A percentile compares a stretch with the other conserved stretches of the same genome.
Evolutionary conservation across 1,140 invertebrate genomes (phyloP).

Genomic region (Papilio glaucus): DNA sequence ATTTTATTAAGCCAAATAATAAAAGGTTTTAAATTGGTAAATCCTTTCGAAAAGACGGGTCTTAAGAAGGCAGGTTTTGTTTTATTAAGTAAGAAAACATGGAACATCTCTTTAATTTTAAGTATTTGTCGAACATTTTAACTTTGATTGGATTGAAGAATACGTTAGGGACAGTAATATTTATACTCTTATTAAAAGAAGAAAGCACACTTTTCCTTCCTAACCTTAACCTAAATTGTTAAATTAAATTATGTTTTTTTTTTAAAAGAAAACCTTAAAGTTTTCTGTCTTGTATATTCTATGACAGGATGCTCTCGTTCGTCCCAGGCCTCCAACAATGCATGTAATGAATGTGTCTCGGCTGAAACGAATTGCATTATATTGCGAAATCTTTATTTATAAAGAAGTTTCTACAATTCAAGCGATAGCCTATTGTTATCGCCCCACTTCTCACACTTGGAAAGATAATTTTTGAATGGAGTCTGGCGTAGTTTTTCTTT

Average conservation of each 20-base stretch:
- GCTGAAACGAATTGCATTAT: constrained; percentile 34
- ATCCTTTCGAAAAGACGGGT: too few species aligned
- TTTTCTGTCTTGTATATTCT: constrained; percentile 26
- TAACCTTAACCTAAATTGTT: too few species aligned
- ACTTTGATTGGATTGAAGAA: too few species aligned
- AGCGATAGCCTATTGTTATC: constrained; percentile 27
- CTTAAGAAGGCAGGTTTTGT: too few species aligned
- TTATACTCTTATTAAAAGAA: neutral
- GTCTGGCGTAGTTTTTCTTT: neutral
- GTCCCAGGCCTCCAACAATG: constrained; percentile 27
- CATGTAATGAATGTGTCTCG: constrained; percentile 36
- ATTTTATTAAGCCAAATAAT: too few species aligned
- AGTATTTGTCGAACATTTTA: too few species aligned
- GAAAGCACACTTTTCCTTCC: too few species aligned
- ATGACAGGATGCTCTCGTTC: constrained; percentile 31
- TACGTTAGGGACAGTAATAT: too few species aligned
- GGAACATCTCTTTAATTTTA: too few species aligned
- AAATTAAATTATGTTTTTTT: constrained; percentile 7
- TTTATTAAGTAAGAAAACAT: too few species aligned
- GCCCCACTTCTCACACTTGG: neutral
- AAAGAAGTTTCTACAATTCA: constrained; percentile 32
- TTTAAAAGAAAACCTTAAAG: neutral
- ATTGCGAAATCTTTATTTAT: constrained; percentile 34
- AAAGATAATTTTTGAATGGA: constrained; percentile 20
- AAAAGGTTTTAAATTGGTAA: too few species aligned